These are phyloP conservation scores for Tiliqua scincoides DNA, from an alignment of 2,113 vertebrate species.

Conservation along the genomic window DNA sequence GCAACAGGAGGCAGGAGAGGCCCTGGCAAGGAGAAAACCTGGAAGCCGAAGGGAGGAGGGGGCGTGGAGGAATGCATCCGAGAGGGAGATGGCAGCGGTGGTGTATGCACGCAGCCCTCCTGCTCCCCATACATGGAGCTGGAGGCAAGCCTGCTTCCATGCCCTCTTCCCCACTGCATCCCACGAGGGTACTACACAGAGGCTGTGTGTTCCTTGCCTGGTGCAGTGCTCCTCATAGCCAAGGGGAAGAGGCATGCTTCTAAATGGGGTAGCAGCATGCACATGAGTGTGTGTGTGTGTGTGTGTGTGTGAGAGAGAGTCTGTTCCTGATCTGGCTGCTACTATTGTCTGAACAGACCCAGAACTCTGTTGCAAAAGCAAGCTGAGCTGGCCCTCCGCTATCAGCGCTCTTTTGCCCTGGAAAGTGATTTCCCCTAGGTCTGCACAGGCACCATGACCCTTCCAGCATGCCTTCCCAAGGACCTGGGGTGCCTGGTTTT, in stretches of 20 bases:
- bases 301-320: neutral
- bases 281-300: neutral
- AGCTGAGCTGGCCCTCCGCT: neutral
- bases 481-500: too few species aligned
- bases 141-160: neutral
- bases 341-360: neutral
- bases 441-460: neutral
- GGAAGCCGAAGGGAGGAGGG: neutral
- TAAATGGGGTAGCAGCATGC: too few species aligned
- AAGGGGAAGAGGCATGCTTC: neutral
- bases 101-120: neutral
- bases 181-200: too few species aligned
- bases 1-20: constrained; percentile 18
- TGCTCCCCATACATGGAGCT: neutral
- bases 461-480: neutral
- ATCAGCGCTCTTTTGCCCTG: neutral
- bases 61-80: neutral
- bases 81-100: neutral
- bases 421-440: neutral
- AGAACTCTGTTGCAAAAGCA: neutral
- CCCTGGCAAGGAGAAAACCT: neutral
- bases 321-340: neutral
- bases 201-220: neutral
- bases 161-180: neutral
- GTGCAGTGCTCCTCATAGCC: neutral